A percentile compares a stretch with the other conserved stretches of the same genome.
Evolutionary conservation across 2,797 vertebrate genomes (phyloP).

Genomic region (Aselliscus stoliczkanus): DNA sequence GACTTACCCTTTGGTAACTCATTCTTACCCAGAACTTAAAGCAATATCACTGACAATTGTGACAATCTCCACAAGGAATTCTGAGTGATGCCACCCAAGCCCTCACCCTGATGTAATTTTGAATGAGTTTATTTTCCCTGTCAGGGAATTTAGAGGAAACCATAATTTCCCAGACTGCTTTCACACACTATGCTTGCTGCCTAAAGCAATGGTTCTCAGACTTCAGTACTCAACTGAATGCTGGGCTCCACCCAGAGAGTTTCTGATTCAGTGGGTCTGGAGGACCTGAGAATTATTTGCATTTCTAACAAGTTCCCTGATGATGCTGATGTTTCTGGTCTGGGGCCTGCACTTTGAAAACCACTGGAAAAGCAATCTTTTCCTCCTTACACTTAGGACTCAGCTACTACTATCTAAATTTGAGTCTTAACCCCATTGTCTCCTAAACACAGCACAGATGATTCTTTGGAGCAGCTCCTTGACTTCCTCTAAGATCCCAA

Average conservation of each 20-base stretch:
- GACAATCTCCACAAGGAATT: background rate
- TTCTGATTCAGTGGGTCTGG: background rate
- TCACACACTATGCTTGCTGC: background rate
- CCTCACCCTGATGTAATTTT: background rate
- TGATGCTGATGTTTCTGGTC: background rate
- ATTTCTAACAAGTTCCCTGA: background rate
- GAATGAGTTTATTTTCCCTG: background rate
- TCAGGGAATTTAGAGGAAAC: background rate
- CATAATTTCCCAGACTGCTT: background rate
- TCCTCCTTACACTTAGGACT: accelerated
- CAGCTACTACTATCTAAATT: background rate
- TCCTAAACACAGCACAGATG: background rate
- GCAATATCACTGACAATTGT: background rate
- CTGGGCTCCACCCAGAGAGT: background rate
- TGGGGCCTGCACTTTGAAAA: background rate
- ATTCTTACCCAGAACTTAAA: background rate
- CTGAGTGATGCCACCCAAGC: accelerated
- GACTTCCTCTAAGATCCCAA: background rate
- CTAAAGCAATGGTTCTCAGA: background rate
- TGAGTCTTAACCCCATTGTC: background rate
- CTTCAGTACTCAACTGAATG: background rate
- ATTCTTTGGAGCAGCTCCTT: background rate
- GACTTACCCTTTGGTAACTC: background rate
- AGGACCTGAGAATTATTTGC: background rate
- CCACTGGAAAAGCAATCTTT: background rate